Base-by-base conservation (phyloP, 2,888 invertebrate species). In the Apocheima hispidaria region DNA sequence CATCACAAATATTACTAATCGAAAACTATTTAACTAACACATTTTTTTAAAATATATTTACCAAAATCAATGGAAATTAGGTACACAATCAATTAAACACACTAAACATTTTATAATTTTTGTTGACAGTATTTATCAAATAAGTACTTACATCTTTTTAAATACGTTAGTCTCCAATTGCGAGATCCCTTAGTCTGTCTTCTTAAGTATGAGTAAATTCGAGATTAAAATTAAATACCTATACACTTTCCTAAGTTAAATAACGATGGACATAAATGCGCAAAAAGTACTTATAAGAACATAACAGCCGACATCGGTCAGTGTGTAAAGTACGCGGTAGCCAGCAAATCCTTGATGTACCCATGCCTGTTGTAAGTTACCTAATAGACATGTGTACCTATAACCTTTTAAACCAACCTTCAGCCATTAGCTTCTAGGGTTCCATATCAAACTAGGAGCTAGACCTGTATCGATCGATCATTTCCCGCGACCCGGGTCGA, bases 131-230 rank as follows among this genome's bases (percentile, higher is more conserved):
- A n/a, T n/a, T 40, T 20, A 40, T 38, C 9, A 38, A 40, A 40
- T 40, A 40, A 40, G 40, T 21, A 40, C 20, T 12, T n/a, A n/a
- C n/a, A 40, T 18, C 10, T 40, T 21, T 41, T 41, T 38, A 9
- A 38, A 18, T 18, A 38, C 16, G 9, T 14, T 36, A 35, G 28
- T 28, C 28, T 28, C 28, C 14, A 36, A n/a, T n/a, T n/a, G 16
- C 16, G 16, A 36, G 16, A 44, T 44, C 43, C 26, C 9, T 10
- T 16, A 43, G 26, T 43, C 16, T 41, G 2, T 0, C 4, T 38
- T 38, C 20, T n/a, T 23, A n/a, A 14, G 6, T 16, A 10, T 4
- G 26, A 44, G 10, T 14, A 44, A 26, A 44, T 44, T 44, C 43
- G 43, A 44, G 26, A 5, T 44, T 26, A 26, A 16, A 26, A 16